Evolutionary conservation across 2,888 invertebrate genomes (phyloP), one percentile per base, ranked within the genome.

Genomic region (Drosophila dives): DNA sequence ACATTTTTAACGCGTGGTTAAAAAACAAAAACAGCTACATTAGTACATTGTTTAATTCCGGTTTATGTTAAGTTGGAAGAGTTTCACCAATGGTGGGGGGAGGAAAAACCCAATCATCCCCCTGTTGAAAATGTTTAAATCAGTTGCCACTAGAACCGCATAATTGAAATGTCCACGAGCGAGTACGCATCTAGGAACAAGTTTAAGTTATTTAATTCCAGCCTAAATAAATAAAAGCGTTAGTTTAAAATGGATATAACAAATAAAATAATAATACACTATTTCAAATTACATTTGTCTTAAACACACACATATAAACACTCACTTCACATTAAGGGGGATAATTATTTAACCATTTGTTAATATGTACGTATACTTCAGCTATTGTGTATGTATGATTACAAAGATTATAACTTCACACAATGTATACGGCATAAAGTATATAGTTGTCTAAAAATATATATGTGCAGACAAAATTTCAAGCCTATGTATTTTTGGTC

Each of bases 141-240:
- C 75, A 73, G 77, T 69, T 80, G 87, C 85, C 89, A 86, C 84
- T 83, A 87, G 80, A 80, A 89, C 70, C 85, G 81, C 84, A 83
- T 78, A 45, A 67, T 70, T 55, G 17, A 50, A 80, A 74, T 75
- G 70, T 69, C 65, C 66, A 80, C 82, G 69, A 69, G 61, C 51
- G 56, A 45, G 23, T 70, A 56, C 72, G 74, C 85, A 79, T 75
- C 72, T 77, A 89, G 85, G 65, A 87, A 76, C 85, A 87, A 78
- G 77, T 89, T 81, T 83, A 86, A 88, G 79, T 90, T 86, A 86
- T 88, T 90, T 83, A 90, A 86, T 86, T 90, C 90, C 86, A 90
- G 75, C 86, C 83, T 88, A 88, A 86, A 88, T 89, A 87, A 89
- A 84, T 79, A 86, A 90, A 85, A 86, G 72, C 86, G 86, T 90